These are phyloP conservation scores for Clarias batrachus DNA, from an alignment of 2,113 vertebrate genomes.

Conservation along the genomic window DNA sequence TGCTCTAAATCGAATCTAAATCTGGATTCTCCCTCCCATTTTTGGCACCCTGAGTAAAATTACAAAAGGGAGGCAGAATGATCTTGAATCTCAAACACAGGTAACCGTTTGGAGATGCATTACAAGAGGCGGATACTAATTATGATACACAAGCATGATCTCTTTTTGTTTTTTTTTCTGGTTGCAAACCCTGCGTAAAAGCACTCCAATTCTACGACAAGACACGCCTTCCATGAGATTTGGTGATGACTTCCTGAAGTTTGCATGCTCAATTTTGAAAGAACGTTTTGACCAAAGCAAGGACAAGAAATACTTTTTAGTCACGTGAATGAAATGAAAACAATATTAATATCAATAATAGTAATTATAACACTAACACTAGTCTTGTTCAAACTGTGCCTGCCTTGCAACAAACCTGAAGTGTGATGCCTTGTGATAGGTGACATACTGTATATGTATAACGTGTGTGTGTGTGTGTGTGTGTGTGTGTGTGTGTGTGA, in stretches of 20 bases:
- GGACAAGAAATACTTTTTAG: neutral
- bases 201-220: too few relatives aligned
- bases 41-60: conserved; percentile 81
- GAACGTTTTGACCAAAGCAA: conserved; percentile 32
- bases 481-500: neutral
- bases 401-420: neutral
- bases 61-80: conserved; percentile 58
- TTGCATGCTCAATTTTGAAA: conserved; percentile 56
- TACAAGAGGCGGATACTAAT: conserved; percentile 30
- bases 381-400: neutral
- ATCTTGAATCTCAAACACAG: conserved; percentile 68
- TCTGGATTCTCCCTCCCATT: conserved; percentile 63
- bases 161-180: neutral
- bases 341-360: neutral
- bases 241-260: conserved; percentile 42
- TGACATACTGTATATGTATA: neutral
- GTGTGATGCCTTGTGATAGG: neutral
- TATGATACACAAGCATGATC: neutral
- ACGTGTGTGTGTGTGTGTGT: neutral
- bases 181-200: neutral
- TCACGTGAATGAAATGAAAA: neutral
- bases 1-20: conserved; percentile 15
- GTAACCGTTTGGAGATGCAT: conserved; percentile 30
- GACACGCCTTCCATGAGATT: neutral
- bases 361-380: neutral